Evolutionary conservation across 2,113 vertebrate genomes (phyloP), one percentile per base, ranked within the genome.

Genomic region (Macquaria australasica): DNA sequence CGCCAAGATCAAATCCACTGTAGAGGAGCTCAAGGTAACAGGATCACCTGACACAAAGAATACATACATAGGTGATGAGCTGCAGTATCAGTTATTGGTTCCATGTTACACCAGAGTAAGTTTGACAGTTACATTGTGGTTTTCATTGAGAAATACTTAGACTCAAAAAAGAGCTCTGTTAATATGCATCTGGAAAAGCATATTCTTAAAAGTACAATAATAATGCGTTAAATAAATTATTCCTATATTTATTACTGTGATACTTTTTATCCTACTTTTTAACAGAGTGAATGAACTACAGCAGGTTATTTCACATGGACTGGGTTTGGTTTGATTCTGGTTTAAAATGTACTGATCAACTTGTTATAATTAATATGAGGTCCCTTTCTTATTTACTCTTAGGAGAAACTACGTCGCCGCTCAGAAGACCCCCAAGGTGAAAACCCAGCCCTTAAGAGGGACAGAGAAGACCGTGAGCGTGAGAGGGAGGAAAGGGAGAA

Each of bases 1-100:
- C 51, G 98, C 98, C 90, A 99, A 99, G 95, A 99, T 99, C 92
- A 99, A 99, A 95, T 97, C 97, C 84, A 99, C 98, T 39, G 98
- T 99, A 77, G 98, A 99, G 93, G 98, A 99, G 90, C 95, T 99
- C 80, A 99, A 99, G 96, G 98, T 99, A 93, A 95, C 10, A 4
- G 11, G 16, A 39, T 77, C 28, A 66, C 20, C 21, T 10, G 25
- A n/a, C 53, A 20, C 8, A 28, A 34, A 21, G 48, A 48, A 31
- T 14, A 16, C 5, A 41, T 21, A 23, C 6, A 41, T 53, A 51
- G 34, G 50, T 16, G 8, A 60, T 56, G 31, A 21, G 1, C 53
- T 43, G 28, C 43, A 39, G 2, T 28, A 6, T 56, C 14, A 37
- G 16, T 59, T 59, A 18, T 37, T 67, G 51, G 15, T 58, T 16